These are phyloP conservation scores for Agrenia bidenticulata DNA, from an alignment of 2,888 invertebrate species.

Conservation along the genomic window DNA sequence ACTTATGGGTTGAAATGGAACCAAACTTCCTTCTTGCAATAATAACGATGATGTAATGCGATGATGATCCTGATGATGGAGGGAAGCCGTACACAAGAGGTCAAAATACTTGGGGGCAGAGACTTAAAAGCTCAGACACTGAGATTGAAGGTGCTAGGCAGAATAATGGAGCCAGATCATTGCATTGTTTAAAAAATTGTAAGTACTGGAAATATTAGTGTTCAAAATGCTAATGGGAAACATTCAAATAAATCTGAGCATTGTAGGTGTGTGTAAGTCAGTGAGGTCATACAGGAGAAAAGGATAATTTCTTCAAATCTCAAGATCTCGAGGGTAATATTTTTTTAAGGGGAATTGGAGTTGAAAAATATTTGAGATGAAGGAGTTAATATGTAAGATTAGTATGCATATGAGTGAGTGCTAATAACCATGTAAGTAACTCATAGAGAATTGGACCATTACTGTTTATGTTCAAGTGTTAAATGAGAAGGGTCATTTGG, in stretches of 20 bases:
- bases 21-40: too few relatives aligned
- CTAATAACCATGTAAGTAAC: slow-evolving; percentile 53
- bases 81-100: background rate
- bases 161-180: slow-evolving; percentile 18
- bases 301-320: background rate
- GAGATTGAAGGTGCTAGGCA: slow-evolving; percentile 2
- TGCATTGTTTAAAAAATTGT: slow-evolving; percentile 16
- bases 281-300: background rate
- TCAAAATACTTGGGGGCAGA: background rate
- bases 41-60: background rate
- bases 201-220: slow-evolving; percentile 15
- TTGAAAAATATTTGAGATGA: slow-evolving; percentile 19
- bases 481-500: slow-evolving; percentile 53
- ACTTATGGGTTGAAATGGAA: too few relatives aligned
- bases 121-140: background rate
- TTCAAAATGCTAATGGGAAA: slow-evolving; percentile 19
- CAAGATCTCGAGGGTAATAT: slow-evolving; percentile 6
- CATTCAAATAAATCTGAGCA: background rate
- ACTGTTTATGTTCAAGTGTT: slow-evolving; percentile 53
- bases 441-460: slow-evolving; percentile 52
- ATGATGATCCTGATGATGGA: background rate
- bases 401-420: slow-evolving; percentile 53
- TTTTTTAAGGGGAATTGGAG: slow-evolving; percentile 13
- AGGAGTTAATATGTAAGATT: slow-evolving; percentile 48
- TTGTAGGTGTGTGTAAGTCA: background rate